These are phyloP conservation scores for Volucella inflata DNA, from an alignment of 2,888 invertebrate genomes.

Conservation along the genomic window DNA sequence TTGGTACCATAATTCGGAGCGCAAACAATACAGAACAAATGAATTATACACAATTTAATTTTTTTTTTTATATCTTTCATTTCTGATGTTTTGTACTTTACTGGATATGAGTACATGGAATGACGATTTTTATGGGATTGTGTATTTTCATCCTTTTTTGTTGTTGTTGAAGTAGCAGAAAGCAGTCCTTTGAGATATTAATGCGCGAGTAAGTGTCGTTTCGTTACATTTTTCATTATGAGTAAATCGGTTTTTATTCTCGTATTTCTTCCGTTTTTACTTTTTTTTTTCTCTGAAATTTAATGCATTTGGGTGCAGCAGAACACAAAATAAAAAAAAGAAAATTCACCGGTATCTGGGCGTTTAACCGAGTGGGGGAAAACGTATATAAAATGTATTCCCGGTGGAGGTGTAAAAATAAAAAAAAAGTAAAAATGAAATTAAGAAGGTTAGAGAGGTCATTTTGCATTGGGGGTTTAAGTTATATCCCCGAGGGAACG, in stretches of 20 bases:
- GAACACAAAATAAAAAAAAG: too few relatives aligned
- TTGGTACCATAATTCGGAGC: neutral
- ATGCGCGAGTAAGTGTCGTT: neutral
- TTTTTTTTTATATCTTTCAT: conserved; percentile 52
- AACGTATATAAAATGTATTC: too few relatives aligned
- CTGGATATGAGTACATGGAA: neutral
- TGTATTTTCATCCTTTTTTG: neutral
- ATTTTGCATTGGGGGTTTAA: too few relatives aligned
- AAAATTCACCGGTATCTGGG: too few relatives aligned
- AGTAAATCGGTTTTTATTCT: conserved; percentile 45
- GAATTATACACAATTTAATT: conserved; percentile 55
- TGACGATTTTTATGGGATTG: neutral
- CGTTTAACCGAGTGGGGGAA: too few relatives aligned
- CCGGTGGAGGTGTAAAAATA: too few relatives aligned
- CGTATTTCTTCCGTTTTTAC: neutral
- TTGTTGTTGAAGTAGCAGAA: neutral
- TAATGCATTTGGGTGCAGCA: too few relatives aligned
- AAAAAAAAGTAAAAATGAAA: too few relatives aligned
- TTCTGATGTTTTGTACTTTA: conserved; percentile 1
- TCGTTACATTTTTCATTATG: conserved; percentile 40
- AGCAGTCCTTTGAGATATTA: conserved; percentile 63
- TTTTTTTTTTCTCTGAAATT: neutral
- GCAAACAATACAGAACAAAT: conserved; percentile 34
- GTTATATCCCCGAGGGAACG: too few relatives aligned
- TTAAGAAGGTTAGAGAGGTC: too few relatives aligned